Base-by-base conservation (phyloP, 2,888 invertebrate genomes). In the Rhopalosiphum nymphaeae region DNA sequence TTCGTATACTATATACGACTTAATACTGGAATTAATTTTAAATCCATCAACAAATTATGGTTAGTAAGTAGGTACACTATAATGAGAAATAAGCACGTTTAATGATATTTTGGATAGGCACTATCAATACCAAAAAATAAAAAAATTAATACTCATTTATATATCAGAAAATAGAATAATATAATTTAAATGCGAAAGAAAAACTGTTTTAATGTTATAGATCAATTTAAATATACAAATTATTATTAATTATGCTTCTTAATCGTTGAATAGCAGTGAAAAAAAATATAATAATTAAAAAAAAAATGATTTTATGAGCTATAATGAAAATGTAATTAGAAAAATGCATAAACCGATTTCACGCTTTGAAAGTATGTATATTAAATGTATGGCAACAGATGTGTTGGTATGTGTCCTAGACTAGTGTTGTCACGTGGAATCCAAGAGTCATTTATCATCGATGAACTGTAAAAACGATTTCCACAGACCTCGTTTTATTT, bases 391-490 rank as follows among this genome's bases (percentile, higher is more conserved):
- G 21, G 78, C 21, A 78, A 78, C 78, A 78, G 36, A 78, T 78
- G 57, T 57, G 78, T 78, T 36, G 78, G 78, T 78, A 78, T 78
- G 78, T 21, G 78, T 42, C 78, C 78, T 78, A 36, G 78, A 78
- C 78, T 25, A 78, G 36, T 36, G 78, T 42, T 36, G 78, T 78
- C 78, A 21, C 78, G 78, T 78, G 21, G 36, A 78, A 36, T 78
- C 78, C 36, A 36, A 78, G 67, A 67, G 36, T 42, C 78, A 78
- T 78, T 78, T 78, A 78, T 78, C 36, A 78, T 78, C 78, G 21
- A 78, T 36, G 78, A 78, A 78, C 78, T 78, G 78, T 78, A 78
- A 78, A 78, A 78, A 78, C 78, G 36, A 78, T 78, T 78, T 36
- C 21, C 36, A 78, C 78, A 78, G 21, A 78, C 36, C 36, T 78